These are phyloP conservation scores for Caenorhabditis virilis DNA, from an alignment of 2,888 invertebrate species.

Conservation along the genomic window DNA sequence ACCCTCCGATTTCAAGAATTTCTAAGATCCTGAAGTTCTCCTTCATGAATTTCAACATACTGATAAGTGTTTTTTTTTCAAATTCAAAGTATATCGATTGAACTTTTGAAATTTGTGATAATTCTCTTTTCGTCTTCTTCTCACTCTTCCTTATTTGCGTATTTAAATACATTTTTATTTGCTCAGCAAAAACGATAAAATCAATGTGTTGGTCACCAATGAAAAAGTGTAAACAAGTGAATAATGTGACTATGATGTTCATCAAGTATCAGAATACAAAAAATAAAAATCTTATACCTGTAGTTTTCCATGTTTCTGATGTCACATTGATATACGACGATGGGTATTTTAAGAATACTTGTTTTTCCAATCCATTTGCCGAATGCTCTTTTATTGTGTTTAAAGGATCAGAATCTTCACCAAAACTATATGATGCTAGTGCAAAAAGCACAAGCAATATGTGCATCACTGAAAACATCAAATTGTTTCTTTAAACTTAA, in stretches of 20 bases:
- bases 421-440: too few relatives aligned
- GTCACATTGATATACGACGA: constrained; percentile 42
- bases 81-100: background rate
- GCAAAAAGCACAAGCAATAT: too few relatives aligned
- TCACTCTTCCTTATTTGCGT: constrained; percentile 2
- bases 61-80: background rate
- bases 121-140: too few relatives aligned
- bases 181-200: background rate
- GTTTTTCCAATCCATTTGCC: constrained; percentile 21
- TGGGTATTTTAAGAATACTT: constrained; percentile 37
- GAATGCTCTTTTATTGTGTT: too few relatives aligned
- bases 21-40: constrained; percentile 5
- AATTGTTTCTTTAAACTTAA: too few relatives aligned
- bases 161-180: constrained; percentile 3
- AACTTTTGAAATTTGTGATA: too few relatives aligned
- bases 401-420: too few relatives aligned
- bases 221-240: background rate
- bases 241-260: background rate
- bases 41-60: constrained; percentile 8
- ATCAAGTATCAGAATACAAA: background rate
- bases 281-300: constrained; percentile 9
- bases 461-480: too few relatives aligned
- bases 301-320: constrained; percentile 41
- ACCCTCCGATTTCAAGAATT: background rate
- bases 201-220: background rate